phyloP scores from a whole-genome alignment of 2,113 vertebrate species.

The Heptranchias perlo region DNA sequence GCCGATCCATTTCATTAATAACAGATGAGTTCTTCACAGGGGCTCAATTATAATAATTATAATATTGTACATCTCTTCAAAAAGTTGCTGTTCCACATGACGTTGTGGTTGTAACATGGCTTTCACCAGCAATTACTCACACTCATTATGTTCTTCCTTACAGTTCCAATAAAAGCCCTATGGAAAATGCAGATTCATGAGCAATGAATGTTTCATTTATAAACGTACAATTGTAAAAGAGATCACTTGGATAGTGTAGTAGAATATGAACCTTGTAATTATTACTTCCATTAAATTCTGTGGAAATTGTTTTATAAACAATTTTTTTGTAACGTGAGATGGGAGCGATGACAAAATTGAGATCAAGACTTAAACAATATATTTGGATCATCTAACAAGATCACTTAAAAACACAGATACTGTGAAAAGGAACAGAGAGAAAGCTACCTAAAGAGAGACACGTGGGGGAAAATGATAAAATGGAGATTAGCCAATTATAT shows the following conservation, averaged over 20 bases:
- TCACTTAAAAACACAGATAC: not conserved
- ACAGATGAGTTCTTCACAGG: not conserved
- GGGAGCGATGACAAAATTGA: not conserved
- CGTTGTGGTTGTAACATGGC: not conserved
- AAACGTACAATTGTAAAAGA: not conserved
- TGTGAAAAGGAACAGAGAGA: not conserved
- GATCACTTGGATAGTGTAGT: not conserved
- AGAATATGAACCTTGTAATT: not conserved
- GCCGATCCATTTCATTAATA: not conserved
- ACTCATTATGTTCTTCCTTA: not conserved
- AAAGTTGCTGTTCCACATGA: not conserved
- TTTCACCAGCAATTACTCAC: not conserved
- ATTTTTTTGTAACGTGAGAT: not conserved
- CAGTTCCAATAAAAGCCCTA: not conserved
- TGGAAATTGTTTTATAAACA: not conserved
- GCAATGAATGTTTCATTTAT: not conserved
- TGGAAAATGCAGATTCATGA: not conserved
- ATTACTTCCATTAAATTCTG: not conserved
- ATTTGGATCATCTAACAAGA: not conserved
- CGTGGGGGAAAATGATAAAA: not conserved
- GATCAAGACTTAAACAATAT: not conserved
- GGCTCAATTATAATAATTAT: not conserved
- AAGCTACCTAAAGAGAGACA: not conserved
- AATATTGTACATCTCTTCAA: not conserved
- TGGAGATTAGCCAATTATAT: not conserved